Base-by-base conservation (phyloP, 2,113 vertebrate genomes). In the Actenoides hombroni region DNA sequence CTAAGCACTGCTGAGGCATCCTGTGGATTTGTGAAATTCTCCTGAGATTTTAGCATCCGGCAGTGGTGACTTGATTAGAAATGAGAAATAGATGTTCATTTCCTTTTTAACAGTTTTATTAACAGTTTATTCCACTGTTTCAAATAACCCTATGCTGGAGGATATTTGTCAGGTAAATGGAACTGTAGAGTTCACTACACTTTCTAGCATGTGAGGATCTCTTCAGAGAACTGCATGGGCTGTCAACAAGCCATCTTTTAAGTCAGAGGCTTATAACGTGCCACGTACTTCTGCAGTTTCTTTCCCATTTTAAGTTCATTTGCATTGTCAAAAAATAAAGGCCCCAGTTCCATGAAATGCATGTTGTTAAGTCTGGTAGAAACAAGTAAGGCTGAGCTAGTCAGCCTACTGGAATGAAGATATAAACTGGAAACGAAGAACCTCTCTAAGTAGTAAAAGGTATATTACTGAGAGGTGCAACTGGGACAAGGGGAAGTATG, bases 11-110 rank as follows among this genome's bases (percentile, higher is more conserved):
- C 73, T 59, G 37, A 77, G 54, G 71, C 26, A 51, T 89, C 65
- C 68, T 76, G 70, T 54, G 67, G 77, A 84, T 94, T 86, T 87
- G 68, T 63, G 54, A 94, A 67, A 83, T 73, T 88, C 80, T 75
- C 92, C 25, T 39, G 83, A 81, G 80, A 73, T 75, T 85, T 85
- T 35, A 87, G 25, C 25, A 92, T 63, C 39, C 80, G 51, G 16
- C n/a, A 80, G 46, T 26, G 31, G 75, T 46, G 74, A 84, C 48
- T 40, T 79, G 70, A 64, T 24, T 94, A 46, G 9, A 82, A 89
- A 88, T 46, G 61, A 86, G 61, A 53, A 81, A 90, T 57, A 64
- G 33, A 84, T 59, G 54, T 70, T n/a, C 25, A 39, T 77, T 86
- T 83, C 8, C 51, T 86, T 88, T 89, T 86, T 73, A 84, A 86